Evolutionary conservation across 2,113 vertebrate genomes (phyloP).

Genomic region (Hippolais icterina): DNA sequence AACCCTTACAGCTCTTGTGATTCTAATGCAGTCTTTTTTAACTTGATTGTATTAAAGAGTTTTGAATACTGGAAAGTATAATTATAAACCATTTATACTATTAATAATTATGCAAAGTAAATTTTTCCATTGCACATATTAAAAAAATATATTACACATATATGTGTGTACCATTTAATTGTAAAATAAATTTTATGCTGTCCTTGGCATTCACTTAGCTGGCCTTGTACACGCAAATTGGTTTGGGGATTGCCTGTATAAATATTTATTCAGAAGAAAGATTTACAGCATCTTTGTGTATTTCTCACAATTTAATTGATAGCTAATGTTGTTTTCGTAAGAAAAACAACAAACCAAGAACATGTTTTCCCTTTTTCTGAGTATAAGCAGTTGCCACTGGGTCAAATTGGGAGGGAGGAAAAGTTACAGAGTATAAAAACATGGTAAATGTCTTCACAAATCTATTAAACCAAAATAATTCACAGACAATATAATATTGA

Average conservation of each 20-base stretch:
- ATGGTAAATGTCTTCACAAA: not conserved
- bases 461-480: not conserved
- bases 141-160: not conserved
- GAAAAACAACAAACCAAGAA: not conserved
- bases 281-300: not conserved
- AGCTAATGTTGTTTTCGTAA: not conserved
- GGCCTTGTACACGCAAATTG: not conserved
- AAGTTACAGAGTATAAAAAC: not conserved
- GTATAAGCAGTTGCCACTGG: not conserved
- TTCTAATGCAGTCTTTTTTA: not conserved
- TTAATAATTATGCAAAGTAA: not conserved
- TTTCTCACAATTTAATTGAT: not conserved
- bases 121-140: not conserved
- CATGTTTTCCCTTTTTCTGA: not conserved
- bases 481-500: not conserved
- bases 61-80: not conserved
- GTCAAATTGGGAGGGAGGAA: not conserved
- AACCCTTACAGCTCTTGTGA: not conserved
- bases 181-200: not conserved
- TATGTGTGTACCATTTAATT: not conserved
- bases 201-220: not conserved
- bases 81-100: not conserved
- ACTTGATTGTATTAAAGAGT: not conserved
- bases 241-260: not conserved
- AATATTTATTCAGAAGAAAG: not conserved